These are phyloP conservation scores for Lasioglossum calceatum DNA, from an alignment of 2,888 invertebrate genomes.

Conservation along the genomic window DNA sequence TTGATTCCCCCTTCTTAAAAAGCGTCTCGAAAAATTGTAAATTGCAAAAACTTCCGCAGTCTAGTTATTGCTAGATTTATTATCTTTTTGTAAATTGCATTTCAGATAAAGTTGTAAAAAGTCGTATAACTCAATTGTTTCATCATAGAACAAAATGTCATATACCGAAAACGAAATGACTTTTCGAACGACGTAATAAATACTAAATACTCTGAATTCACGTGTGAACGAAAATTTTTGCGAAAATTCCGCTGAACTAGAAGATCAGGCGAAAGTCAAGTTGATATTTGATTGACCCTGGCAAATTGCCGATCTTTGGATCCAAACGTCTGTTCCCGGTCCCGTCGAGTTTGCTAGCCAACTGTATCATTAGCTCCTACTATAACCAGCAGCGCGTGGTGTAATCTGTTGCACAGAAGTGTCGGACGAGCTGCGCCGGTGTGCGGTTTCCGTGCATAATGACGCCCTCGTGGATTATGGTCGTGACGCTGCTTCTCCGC, in stretches of 20 bases:
- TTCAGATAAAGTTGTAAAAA: too few relatives aligned
- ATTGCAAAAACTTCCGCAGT: too few relatives aligned
- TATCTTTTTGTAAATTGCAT: too few relatives aligned
- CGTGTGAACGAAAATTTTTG: background rate
- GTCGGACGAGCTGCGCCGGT: slow-evolving; percentile 23
- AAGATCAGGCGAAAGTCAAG: background rate
- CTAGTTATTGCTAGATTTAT: too few relatives aligned
- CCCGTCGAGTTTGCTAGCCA: background rate
- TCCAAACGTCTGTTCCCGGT: background rate
- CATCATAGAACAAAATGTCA: too few relatives aligned
- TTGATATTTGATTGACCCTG: background rate
- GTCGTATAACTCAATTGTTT: too few relatives aligned
- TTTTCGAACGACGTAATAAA: too few relatives aligned
- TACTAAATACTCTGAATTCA: too few relatives aligned
- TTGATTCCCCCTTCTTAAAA: too few relatives aligned
- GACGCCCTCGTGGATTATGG: slow-evolving; percentile 58
- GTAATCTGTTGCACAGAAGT: slow-evolving; percentile 41
- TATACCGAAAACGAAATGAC: too few relatives aligned
- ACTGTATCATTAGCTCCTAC: slow-evolving; percentile 2
- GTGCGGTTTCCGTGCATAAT: slow-evolving; percentile 57
- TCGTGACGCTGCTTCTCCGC: slow-evolving; percentile 56
- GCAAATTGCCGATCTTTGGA: background rate
- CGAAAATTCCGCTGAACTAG: background rate
- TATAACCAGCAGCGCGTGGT: slow-evolving; percentile 4
- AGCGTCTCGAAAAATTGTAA: too few relatives aligned